Percentiles rank a stretch among this genome's conserved stretches.
phyloP scores from a whole-genome alignment of 2,113 vertebrate genomes.

The Coracopsis vasa region DNA sequence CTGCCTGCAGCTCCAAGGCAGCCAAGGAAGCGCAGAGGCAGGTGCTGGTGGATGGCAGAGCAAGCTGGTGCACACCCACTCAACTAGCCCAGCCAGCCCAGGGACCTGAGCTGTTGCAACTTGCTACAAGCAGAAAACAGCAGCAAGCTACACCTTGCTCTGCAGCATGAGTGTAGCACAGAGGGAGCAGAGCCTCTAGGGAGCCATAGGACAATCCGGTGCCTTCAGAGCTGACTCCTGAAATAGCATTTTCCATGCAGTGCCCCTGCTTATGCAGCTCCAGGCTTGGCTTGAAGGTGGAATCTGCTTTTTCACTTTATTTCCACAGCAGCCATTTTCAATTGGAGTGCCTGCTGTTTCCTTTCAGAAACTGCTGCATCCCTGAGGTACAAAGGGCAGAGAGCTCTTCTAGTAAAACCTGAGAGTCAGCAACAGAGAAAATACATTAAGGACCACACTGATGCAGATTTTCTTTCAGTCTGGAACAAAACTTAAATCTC shows the following conservation, averaged over 20 bases:
- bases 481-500: background rate
- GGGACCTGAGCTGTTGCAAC: background rate
- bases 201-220: background rate
- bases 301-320: background rate
- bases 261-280: background rate
- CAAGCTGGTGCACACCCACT: background rate
- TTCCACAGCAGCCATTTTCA: background rate
- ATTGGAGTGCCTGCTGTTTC: background rate
- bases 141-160: background rate
- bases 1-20: fast-evolving
- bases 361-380: background rate
- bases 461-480: background rate
- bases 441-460: background rate
- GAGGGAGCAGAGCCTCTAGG: background rate
- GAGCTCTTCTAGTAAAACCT: background rate
- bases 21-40: background rate
- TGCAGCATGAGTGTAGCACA: fast-evolving
- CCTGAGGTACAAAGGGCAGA: background rate
- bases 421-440: background rate
- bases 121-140: background rate
- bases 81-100: background rate
- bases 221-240: background rate
- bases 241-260: background rate
- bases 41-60: fast-evolving
- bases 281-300: background rate